These are phyloP conservation scores for Dolichopus griseipennis DNA, from an alignment of 2,888 invertebrate species.

Conservation along the genomic window DNA sequence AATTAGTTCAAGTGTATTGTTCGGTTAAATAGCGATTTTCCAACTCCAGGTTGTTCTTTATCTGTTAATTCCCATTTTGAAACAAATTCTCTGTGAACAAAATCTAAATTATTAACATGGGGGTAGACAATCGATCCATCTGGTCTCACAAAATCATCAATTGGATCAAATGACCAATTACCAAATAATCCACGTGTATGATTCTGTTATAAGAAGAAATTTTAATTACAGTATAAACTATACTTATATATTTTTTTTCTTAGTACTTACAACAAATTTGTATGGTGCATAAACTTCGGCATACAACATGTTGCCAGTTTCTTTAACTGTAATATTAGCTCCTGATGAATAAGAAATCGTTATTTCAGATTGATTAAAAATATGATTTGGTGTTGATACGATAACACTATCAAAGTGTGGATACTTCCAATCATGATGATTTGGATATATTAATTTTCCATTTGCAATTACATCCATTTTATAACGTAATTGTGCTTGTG, in stretches of 20 bases:
- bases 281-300: neutral
- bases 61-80: too few relatives aligned
- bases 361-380: neutral
- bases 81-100: too few relatives aligned
- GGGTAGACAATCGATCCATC: neutral
- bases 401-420: neutral
- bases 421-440: neutral
- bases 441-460: neutral
- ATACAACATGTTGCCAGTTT: neutral
- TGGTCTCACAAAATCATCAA: neutral
- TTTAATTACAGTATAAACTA: neutral
- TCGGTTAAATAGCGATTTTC: too few relatives aligned
- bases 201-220: neutral
- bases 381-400: neutral
- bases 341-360: neutral
- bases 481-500: neutral
- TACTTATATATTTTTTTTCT: neutral
- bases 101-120: too few relatives aligned
- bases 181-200: conserved; percentile 5
- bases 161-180: neutral
- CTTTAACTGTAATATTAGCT: neutral
- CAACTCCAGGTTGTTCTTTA: too few relatives aligned
- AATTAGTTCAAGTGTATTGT: too few relatives aligned
- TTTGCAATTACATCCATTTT: neutral
- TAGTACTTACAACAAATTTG: neutral